phyloP scores from a whole-genome alignment of 92 coral and sea anemone species.

The Meandrina meandrites region DNA sequence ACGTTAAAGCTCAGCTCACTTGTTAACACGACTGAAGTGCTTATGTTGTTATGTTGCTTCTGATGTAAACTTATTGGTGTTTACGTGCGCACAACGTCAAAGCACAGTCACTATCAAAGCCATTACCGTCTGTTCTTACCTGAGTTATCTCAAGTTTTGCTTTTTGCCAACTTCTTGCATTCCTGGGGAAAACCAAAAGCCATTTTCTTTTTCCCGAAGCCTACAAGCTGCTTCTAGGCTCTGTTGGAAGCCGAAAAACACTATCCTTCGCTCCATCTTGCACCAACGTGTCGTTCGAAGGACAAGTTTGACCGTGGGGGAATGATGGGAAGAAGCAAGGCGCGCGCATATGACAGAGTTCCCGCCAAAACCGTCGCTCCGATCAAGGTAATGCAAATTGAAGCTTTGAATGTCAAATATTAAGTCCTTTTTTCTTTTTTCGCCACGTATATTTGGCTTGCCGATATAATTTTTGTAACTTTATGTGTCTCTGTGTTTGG shows the following conservation, averaged over 20 bases:
- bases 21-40: too few relatives aligned
- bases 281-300: neutral
- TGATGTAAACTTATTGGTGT: too few relatives aligned
- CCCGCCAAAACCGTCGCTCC: constrained; percentile 5
- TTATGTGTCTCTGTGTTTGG: too few relatives aligned
- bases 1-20: too few relatives aligned
- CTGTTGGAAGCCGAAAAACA: neutral
- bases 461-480: too few relatives aligned
- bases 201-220: neutral
- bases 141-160: neutral
- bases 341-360: neutral
- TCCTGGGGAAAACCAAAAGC: neutral
- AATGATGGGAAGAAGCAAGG: neutral
- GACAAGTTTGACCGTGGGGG: neutral
- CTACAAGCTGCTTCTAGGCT: neutral
- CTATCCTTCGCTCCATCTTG: neutral
- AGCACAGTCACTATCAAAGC: too few relatives aligned
- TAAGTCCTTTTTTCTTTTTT: too few relatives aligned
- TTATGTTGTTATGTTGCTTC: too few relatives aligned
- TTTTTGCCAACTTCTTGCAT: neutral
- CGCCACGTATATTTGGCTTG: too few relatives aligned
- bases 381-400: too few relatives aligned
- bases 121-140: neutral
- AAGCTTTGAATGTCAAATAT: too few relatives aligned
- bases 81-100: too few relatives aligned